Percentiles rank a stretch among this genome's conserved stretches.
Conservation (phyloP, 2,888 invertebrate species). For the Cotesia congregata region DNA sequence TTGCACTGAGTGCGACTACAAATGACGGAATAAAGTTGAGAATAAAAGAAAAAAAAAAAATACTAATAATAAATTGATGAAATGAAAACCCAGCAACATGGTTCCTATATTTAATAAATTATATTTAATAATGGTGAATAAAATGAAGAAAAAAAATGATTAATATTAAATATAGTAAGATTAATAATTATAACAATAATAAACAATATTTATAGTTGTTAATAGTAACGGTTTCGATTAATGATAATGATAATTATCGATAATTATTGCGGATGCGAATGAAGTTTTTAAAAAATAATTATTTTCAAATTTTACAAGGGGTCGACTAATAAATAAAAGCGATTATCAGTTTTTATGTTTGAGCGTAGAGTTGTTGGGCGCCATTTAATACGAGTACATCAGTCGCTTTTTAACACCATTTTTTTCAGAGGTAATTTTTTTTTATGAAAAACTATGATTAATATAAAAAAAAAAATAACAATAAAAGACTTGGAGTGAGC, state of each 20-base stretch:
- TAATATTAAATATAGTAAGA: conserved; percentile 51
- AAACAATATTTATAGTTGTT: conserved; percentile 45
- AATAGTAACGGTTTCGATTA: conserved; percentile 49
- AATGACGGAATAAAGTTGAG: conserved; percentile 3
- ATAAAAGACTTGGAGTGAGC: conserved; percentile 9
- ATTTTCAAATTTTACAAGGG: conserved; percentile 26
- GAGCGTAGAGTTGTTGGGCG: conserved; percentile 3
- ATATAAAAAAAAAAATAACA: neutral
- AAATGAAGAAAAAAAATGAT: conserved; percentile 50
- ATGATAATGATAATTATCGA: conserved; percentile 50
- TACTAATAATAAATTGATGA: conserved; percentile 38
- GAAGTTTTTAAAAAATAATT: conserved; percentile 22
- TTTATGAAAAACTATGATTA: neutral
- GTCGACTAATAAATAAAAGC: neutral
- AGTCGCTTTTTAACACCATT: neutral
- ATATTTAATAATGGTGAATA: conserved; percentile 64
- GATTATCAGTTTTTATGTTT: conserved; percentile 29
- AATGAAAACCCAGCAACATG: conserved; percentile 66
- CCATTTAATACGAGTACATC: neutral
- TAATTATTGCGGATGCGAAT: conserved; percentile 41
- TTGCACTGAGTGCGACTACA: conserved; percentile 12
- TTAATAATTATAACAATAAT: conserved; percentile 49
- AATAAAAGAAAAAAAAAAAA: conserved; percentile 12
- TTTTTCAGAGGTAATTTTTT: neutral
- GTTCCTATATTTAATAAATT: conserved; percentile 69